Evolutionary conservation across 2,888 invertebrate genomes (phyloP).

Genomic region (Clostera curtula): DNA sequence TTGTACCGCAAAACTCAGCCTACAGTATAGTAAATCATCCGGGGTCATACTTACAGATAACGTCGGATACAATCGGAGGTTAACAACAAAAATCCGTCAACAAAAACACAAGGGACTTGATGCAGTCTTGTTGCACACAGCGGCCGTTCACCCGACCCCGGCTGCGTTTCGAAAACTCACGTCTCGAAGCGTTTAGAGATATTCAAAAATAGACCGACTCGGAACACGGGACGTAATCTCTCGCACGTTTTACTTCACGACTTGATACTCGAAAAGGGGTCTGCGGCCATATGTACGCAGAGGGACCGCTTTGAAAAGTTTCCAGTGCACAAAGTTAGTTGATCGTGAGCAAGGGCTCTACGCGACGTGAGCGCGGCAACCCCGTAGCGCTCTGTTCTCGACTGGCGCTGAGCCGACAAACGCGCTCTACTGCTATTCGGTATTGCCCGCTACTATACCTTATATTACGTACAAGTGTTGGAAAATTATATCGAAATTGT

Average conservation of each 20-base stretch:
- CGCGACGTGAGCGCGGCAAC: constrained; percentile 54
- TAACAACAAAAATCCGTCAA: constrained; percentile 71
- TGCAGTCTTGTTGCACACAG: constrained; percentile 64
- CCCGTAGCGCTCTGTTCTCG: constrained; percentile 59
- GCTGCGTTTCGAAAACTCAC: constrained; percentile 73
- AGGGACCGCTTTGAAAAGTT: constrained; percentile 65
- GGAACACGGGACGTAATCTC: constrained; percentile 50
- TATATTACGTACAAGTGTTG: too few species aligned
- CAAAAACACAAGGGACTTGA: constrained; percentile 66
- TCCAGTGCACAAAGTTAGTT: constrained; percentile 69
- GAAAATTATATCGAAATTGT: too few species aligned
- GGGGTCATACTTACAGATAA: constrained; percentile 74
- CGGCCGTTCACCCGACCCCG: constrained; percentile 69
- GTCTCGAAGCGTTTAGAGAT: constrained; percentile 67
- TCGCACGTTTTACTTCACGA: constrained; percentile 37
- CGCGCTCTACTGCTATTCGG: too few species aligned
- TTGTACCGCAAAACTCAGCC: constrained; percentile 38
- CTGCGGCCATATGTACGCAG: constrained; percentile 39
- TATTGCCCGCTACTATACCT: too few species aligned
- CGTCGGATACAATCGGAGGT: constrained; percentile 51
- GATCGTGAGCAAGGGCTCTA: constrained; percentile 58
- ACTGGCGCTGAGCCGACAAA: constrained; percentile 50
- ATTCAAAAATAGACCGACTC: constrained; percentile 72
- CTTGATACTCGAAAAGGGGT: constrained; percentile 37
- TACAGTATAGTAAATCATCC: constrained; percentile 62